These are phyloP conservation scores for Megaleporinus macrocephalus DNA, from an alignment of 2,113 vertebrate species.

Conservation along the genomic window DNA sequence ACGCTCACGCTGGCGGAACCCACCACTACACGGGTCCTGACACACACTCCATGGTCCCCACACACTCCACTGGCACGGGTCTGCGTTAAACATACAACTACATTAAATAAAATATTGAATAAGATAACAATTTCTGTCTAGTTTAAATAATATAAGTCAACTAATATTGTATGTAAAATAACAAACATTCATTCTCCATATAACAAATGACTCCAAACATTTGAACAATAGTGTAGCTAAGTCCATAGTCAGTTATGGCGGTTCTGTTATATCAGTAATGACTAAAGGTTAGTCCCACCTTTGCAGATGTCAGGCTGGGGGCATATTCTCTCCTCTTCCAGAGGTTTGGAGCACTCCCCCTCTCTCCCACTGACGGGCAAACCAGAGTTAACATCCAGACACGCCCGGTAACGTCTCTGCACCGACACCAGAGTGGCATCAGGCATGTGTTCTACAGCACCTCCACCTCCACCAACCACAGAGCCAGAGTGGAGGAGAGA, in stretches of 20 bases:
- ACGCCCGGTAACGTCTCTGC: constrained; percentile 82
- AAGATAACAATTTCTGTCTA: too few relatives aligned
- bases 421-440: constrained; percentile 65
- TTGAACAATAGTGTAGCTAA: background rate
- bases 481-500: constrained; percentile 13
- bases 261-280: background rate
- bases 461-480: background rate
- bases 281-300: constrained; percentile 65
- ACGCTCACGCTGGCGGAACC: constrained; percentile 81
- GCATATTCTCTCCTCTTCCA: constrained; percentile 80
- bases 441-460: background rate
- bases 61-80: constrained; percentile 82
- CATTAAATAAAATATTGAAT: background rate
- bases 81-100: constrained; percentile 63
- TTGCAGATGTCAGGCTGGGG: constrained; percentile 73
- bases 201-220: background rate
- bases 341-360: constrained; percentile 66
- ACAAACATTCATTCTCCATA: too few relatives aligned
- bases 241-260: background rate
- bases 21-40: constrained; percentile 83
- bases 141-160: too few relatives aligned
- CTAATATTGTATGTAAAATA: too few relatives aligned
- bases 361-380: constrained; percentile 60
- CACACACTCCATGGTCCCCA: constrained; percentile 88
- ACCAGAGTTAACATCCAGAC: constrained; percentile 83